Evolutionary conservation across 2,888 invertebrate genomes (phyloP).

Genomic region (Heliconius erato): DNA sequence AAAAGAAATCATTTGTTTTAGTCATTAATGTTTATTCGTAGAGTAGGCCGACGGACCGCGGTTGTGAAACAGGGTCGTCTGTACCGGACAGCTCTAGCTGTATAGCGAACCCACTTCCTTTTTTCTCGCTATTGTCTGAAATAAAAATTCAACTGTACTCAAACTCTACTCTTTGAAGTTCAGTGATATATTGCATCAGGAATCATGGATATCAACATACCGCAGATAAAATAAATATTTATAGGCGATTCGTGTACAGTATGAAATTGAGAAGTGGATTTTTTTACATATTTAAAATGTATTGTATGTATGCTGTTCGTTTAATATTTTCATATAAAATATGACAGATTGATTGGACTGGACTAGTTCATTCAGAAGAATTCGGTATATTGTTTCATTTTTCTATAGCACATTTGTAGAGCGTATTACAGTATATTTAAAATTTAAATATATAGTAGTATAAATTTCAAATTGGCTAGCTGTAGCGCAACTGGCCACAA

Average conservation of each 20-base stretch:
- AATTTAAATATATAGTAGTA: neutral
- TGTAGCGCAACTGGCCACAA: no score
- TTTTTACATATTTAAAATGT: constrained; percentile 13
- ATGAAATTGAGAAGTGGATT: constrained; percentile 8
- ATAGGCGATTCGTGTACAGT: neutral
- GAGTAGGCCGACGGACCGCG: constrained; percentile 48
- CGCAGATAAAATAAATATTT: constrained; percentile 41
- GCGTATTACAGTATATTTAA: neutral
- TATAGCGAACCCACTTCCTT: constrained; percentile 43
- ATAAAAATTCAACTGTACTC: no score
- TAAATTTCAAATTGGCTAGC: no score
- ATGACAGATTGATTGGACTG: neutral
- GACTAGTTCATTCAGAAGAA: neutral
- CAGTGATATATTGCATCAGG: constrained; percentile 42
- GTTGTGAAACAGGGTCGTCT: constrained; percentile 52
- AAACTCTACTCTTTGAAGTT: constrained; percentile 42
- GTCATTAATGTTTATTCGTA: constrained; percentile 47
- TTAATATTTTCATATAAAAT: constrained; percentile 8
- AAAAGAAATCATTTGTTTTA: constrained; percentile 46
- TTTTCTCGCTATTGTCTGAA: constrained; percentile 41
- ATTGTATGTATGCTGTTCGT: neutral
- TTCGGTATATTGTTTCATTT: neutral
- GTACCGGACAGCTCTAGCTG: constrained; percentile 27
- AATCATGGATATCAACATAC: constrained; percentile 38
- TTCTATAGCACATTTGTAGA: neutral